Evolutionary conservation across 2,888 invertebrate genomes (phyloP).

Genomic region (Branchinecta sandiegonensis): DNA sequence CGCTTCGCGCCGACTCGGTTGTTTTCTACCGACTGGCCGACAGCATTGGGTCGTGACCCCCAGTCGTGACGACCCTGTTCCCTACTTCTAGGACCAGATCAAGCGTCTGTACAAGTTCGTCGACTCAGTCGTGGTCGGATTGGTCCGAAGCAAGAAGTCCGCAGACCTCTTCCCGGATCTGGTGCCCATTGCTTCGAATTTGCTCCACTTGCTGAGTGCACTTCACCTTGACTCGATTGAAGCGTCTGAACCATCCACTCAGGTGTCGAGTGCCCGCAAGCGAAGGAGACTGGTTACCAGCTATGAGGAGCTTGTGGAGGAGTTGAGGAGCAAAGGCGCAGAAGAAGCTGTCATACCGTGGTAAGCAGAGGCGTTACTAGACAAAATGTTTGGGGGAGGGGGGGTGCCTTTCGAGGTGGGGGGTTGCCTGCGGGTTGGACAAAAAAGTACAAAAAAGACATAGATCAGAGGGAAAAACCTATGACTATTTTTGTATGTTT

Average conservation of each 20-base stretch:
- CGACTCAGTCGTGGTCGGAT: neutral
- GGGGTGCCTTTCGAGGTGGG: too few relatives aligned
- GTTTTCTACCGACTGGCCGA: too few relatives aligned
- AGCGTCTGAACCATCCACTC: neutral
- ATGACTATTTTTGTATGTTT: too few relatives aligned
- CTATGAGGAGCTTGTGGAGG: neutral
- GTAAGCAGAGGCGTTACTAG: too few relatives aligned
- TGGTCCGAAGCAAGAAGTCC: neutral
- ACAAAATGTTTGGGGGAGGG: too few relatives aligned
- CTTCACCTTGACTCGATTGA: neutral
- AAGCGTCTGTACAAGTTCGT: conserved; percentile 3
- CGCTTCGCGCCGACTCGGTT: too few relatives aligned
- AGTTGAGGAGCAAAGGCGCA: neutral
- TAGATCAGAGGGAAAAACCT: too few relatives aligned
- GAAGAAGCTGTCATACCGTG: neutral
- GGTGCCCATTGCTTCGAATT: neutral
- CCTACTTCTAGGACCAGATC: neutral
- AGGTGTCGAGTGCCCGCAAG: neutral
- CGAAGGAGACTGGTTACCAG: neutral
- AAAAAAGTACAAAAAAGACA: too few relatives aligned
- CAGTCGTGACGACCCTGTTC: too few relatives aligned
- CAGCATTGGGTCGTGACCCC: too few relatives aligned
- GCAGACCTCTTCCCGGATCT: neutral
- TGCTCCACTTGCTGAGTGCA: neutral
- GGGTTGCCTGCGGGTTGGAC: too few relatives aligned